A percentile compares a stretch with the other conserved stretches of the same genome.
These are phyloP conservation scores for Phortica okadai DNA, from an alignment of 2,888 invertebrate species.

Conservation along the genomic window DNA sequence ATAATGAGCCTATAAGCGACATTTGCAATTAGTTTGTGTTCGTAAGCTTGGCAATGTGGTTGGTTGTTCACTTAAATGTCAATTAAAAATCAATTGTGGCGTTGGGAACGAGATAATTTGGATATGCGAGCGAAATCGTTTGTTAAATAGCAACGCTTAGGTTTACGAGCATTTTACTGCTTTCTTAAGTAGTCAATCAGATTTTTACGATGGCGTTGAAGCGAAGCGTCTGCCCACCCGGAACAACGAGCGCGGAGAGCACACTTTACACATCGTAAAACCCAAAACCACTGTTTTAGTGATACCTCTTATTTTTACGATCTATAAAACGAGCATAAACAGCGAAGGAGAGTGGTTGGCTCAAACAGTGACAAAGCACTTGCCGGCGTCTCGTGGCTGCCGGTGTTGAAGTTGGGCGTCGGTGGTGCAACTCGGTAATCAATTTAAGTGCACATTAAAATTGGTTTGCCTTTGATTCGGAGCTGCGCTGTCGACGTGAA, in stretches of 20 bases:
- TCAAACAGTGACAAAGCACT: constrained; percentile 34
- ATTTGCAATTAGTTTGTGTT: too few species aligned
- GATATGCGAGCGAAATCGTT: neutral
- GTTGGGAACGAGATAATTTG: neutral
- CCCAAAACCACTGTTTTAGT: constrained; percentile 53
- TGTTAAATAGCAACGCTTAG: constrained; percentile 52
- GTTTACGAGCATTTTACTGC: constrained; percentile 66
- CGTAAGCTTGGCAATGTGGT: too few species aligned
- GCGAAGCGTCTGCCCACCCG: constrained; percentile 55
- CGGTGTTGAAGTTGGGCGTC: constrained; percentile 5
- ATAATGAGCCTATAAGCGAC: too few species aligned
- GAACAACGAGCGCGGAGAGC: constrained; percentile 45
- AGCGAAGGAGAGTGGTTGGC: constrained; percentile 35
- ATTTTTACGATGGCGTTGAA: constrained; percentile 62
- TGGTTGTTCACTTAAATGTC: neutral
- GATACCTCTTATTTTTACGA: constrained; percentile 63
- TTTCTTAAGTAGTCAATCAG: constrained; percentile 56
- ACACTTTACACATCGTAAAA: constrained; percentile 70
- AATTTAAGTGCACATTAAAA: neutral
- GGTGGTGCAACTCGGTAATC: constrained; percentile 1
- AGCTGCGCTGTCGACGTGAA: neutral
- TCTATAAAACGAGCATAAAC: constrained; percentile 69
- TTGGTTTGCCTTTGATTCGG: neutral
- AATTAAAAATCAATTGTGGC: neutral
- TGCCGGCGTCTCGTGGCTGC: constrained; percentile 16